A percentile compares a stretch with the other conserved stretches of the same genome.
Conservation (phyloP, 1,140 invertebrate genomes). For the Nomia melanderi region DNA sequence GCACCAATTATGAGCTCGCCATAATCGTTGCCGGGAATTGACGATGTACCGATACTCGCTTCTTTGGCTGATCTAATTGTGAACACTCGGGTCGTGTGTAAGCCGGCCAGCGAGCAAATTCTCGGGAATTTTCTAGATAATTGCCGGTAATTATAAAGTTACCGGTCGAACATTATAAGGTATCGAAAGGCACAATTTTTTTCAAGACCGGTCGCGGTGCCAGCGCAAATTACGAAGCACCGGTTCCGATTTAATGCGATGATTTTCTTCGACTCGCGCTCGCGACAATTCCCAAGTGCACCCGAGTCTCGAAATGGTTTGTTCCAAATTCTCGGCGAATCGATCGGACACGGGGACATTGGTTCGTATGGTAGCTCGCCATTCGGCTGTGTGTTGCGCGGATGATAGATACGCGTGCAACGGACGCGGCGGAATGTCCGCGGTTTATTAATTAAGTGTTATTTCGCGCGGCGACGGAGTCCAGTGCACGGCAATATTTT, state of each 20-base stretch:
- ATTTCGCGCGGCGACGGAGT: neutral
- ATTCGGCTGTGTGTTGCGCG: no score
- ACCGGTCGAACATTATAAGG: neutral
- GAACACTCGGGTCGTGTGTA: neutral
- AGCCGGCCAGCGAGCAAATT: neutral
- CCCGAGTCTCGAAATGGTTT: no score
- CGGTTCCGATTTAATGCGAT: no score
- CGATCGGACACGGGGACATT: no score
- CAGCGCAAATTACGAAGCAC: no score
- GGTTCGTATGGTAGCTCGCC: no score
- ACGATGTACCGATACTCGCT: neutral
- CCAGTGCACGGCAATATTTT: neutral
- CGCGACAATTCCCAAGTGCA: no score
- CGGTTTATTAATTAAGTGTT: conserved; percentile 1
- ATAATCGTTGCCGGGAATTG: conserved; percentile 7
- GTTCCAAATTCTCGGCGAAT: no score
- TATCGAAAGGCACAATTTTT: neutral
- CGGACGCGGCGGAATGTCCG: no score
- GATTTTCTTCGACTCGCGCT: no score
- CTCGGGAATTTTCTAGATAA: neutral
- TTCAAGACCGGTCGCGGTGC: no score
- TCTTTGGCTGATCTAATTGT: conserved; percentile 1
- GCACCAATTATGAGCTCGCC: neutral
- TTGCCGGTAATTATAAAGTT: neutral
- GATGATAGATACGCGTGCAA: no score